These are phyloP conservation scores for Chinchilla lanigera DNA, from an alignment of 2,113 vertebrate species.

Conservation along the genomic window DNA sequence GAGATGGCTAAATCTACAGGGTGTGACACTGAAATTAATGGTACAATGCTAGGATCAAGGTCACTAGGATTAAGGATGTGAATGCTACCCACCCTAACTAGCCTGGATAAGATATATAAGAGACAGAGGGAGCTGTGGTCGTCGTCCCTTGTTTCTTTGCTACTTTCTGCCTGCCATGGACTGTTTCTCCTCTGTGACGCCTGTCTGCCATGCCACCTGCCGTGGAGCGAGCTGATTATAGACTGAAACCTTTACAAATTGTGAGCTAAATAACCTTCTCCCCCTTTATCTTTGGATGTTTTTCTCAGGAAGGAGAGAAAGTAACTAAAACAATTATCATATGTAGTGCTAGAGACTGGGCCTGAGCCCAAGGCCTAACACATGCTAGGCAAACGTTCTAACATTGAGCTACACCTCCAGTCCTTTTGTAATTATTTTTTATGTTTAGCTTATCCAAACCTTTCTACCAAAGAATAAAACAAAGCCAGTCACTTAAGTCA, in stretches of 20 bases:
- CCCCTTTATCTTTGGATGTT: not conserved
- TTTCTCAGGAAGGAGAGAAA: not conserved
- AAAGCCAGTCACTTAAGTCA: not conserved
- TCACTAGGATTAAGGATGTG: not conserved
- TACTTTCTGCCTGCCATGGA: not conserved
- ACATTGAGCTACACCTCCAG: not conserved
- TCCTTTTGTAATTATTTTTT: not conserved
- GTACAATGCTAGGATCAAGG: not conserved
- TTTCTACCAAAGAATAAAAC: constrained; percentile 12
- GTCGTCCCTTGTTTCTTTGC: not conserved
- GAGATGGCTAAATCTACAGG: not conserved
- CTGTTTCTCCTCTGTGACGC: not conserved
- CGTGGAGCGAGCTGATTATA: not conserved
- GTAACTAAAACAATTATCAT: not conserved
- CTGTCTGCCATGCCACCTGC: not conserved
- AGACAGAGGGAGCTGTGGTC: not conserved
- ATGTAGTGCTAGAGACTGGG: not conserved
- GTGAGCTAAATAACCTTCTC: not conserved
- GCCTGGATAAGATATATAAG: not conserved
- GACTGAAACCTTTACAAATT: not conserved
- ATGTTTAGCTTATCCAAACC: not conserved
- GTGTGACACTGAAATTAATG: not conserved
- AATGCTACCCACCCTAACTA: not conserved
- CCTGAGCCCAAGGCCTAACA: not conserved
- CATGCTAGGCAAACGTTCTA: not conserved